Percentiles rank a stretch among this genome's conserved stretches.
Conservation (phyloP, 2,797 vertebrate species). For the Hoplostethus atlanticus region DNA sequence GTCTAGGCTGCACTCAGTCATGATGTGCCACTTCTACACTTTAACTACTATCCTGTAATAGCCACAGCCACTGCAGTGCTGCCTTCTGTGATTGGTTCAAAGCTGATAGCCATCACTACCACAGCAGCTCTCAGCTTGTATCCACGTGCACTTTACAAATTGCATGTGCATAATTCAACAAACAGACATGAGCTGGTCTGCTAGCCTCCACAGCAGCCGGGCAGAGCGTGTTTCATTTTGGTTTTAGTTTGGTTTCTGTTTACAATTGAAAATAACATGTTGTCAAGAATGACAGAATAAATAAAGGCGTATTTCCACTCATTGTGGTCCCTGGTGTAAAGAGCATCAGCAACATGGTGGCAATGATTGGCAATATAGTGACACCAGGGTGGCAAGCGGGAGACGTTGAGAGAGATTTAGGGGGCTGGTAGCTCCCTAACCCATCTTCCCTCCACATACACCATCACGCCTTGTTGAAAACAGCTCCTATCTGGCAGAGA, state of each 20-base stretch:
- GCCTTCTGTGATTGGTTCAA: conserved; percentile 31
- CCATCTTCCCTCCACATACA: conserved; percentile 20
- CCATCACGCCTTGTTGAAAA: conserved; percentile 61
- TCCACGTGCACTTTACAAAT: conserved; percentile 51
- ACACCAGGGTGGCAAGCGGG: conserved; percentile 1
- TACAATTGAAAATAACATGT: too few relatives aligned
- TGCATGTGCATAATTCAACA: conserved; percentile 44
- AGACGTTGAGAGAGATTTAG: conserved; percentile 13
- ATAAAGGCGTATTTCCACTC: background rate
- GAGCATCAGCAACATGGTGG: background rate
- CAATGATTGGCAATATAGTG: conserved; percentile 4
- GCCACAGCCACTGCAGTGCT: conserved; percentile 4
- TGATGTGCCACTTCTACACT: background rate
- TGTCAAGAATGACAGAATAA: too few relatives aligned
- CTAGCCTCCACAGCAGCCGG: background rate
- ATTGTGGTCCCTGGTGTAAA: background rate
- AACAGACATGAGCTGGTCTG: conserved; percentile 20
- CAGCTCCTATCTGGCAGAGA: conserved; percentile 43
- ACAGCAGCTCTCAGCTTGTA: conserved; percentile 53
- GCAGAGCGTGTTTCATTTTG: background rate
- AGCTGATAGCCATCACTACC: conserved; percentile 58
- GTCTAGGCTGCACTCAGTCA: conserved; percentile 3
- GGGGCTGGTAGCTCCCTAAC: conserved; percentile 10
- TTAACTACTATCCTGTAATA: background rate
- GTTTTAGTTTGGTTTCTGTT: background rate